Base-by-base conservation (phyloP, 2,113 vertebrate species). In the Ramphastos sulfuratus region DNA sequence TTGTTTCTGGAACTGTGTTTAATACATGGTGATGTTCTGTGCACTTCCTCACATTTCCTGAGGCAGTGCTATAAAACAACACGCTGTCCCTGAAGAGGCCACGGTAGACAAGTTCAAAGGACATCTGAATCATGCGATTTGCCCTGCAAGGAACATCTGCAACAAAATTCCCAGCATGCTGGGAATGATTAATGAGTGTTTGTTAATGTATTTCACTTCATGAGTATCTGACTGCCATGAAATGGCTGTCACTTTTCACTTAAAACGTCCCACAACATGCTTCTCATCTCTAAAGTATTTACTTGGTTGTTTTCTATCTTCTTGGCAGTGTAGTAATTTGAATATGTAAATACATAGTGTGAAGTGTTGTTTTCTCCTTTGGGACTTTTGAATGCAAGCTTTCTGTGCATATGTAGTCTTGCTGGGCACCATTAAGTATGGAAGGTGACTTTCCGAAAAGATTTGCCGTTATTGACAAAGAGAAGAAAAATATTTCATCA, bases 161-260 rank as follows among this genome's bases (percentile, higher is more conserved):
- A 84, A 72, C 61, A 81, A 94, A 78, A 89, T 85, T 87, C 42
- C 44, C 82, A 83, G 72, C 59, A 82, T 89, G 85, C 69, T 94
- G 85, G 92, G 75, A 82, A 87, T 85, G 89, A 95, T 92, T 95
- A 94, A 92, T 88, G 82, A 87, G 76, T 93, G 46, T 76, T 87
- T 90, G 93, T 70, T 82, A 94, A 67, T 52, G 42, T 61, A 89
- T 88, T 82, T 87, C 73, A 50, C 37, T 95, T 90, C 72, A 72
- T 70, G 63, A 95, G 46, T 76, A 61, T 76, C 64, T 81, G 72
- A 61, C 93, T 72, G 82, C 59, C 20, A 63, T 76, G 80, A 82
- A 60, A 73, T 28, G 50, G 15, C 19, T 3, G 2, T 21, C 10
- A 4, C 46, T 82, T 93, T 94, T 85, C 4, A 23, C 86, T 92